Percentiles rank a stretch among this genome's conserved stretches.
These are phyloP conservation scores for Mystacides longicornis DNA, from an alignment of 2,888 invertebrate species.

Conservation along the genomic window DNA sequence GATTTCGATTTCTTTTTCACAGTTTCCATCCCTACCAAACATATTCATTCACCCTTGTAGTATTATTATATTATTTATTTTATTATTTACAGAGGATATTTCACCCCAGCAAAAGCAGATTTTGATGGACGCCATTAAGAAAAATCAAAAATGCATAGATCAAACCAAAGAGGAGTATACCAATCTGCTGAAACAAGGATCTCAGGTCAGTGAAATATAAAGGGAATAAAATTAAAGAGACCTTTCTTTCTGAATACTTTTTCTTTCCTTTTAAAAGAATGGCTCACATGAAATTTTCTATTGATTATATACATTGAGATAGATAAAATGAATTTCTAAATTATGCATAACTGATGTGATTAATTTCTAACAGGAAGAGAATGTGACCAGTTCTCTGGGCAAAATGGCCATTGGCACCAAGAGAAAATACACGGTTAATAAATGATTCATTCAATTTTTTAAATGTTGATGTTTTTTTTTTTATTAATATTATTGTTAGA, in stretches of 20 bases:
- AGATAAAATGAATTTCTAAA: not conserved
- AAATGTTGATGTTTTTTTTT: not conserved
- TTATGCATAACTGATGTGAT: not conserved
- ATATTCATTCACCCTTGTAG: too few relatives aligned
- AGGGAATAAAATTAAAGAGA: too few relatives aligned
- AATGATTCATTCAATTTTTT: constrained; percentile 1
- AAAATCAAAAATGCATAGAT: constrained; percentile 77
- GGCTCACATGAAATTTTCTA: too few relatives aligned
- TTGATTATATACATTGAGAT: too few relatives aligned
- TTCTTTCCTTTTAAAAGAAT: too few relatives aligned
- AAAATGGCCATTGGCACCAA: constrained; percentile 34
- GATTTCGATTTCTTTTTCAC: too few relatives aligned
- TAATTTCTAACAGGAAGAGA: constrained; percentile 44
- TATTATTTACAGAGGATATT: not conserved
- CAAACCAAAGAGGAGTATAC: constrained; percentile 62
- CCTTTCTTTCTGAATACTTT: too few relatives aligned
- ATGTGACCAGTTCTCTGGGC: constrained; percentile 39
- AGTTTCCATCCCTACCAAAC: too few relatives aligned
- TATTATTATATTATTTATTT: too few relatives aligned
- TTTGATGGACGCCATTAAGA: constrained; percentile 73
- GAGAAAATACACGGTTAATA: constrained; percentile 15
- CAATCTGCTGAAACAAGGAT: constrained; percentile 29
- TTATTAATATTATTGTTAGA: not conserved
- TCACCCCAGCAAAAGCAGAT: constrained; percentile 65
- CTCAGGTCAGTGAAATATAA: constrained; percentile 18